These are phyloP conservation scores for Acropora yongei DNA, from an alignment of 64 coral and sea anemone species.

Conservation along the genomic window DNA sequence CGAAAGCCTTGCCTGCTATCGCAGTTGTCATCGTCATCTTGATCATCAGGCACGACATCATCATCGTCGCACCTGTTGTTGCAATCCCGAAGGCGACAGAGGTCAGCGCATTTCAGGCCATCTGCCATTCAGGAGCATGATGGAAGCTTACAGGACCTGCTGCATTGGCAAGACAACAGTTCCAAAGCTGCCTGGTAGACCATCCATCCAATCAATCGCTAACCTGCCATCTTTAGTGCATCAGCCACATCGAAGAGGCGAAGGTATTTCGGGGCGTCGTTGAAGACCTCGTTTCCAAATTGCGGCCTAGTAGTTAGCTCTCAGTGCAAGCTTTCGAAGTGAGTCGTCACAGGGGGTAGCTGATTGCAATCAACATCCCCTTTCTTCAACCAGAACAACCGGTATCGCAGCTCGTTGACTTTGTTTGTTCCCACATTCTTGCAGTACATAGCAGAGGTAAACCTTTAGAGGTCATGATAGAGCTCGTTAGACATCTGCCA, in stretches of 20 bases:
- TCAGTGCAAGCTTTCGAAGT: background rate
- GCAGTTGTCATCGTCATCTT: constrained; percentile 11
- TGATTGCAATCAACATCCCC: constrained; percentile 34
- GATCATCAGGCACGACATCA: constrained; percentile 21
- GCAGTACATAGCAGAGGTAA: constrained; percentile 39
- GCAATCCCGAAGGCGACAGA: too few relatives aligned
- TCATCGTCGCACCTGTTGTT: constrained; percentile 1
- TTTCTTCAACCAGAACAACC: constrained; percentile 40
- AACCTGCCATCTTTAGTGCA: background rate
- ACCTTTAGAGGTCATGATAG: background rate
- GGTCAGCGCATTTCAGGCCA: too few relatives aligned
- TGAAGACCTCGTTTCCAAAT: constrained; percentile 35
- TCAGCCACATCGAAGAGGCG: constrained; percentile 19
- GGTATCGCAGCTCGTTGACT: constrained; percentile 10
- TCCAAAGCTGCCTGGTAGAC: too few relatives aligned
- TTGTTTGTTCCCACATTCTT: background rate
- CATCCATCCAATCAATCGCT: too few relatives aligned
- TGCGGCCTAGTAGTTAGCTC: constrained; percentile 30
- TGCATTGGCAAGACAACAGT: too few relatives aligned
- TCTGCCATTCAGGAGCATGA: too few relatives aligned
- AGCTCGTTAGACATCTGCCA: constrained; percentile 32
- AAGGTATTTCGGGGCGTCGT: constrained; percentile 32
- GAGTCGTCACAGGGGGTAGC: constrained; percentile 39
- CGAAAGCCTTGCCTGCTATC: background rate
- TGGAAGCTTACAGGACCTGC: too few relatives aligned